These are phyloP conservation scores for Sclerurus mexicanus DNA, from an alignment of 2,113 vertebrate species.

Conservation along the genomic window DNA sequence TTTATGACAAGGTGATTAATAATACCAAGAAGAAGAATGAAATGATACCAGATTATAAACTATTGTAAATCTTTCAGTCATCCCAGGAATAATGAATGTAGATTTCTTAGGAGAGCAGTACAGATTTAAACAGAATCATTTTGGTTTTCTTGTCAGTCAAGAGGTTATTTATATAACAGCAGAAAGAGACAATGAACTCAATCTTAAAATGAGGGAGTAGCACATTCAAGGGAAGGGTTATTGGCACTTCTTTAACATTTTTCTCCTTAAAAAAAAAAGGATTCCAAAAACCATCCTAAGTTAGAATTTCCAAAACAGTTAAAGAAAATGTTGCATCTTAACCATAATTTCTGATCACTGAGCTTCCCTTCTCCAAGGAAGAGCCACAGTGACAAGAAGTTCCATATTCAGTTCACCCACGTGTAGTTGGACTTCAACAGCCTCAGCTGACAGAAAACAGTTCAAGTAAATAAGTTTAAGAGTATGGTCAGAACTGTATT, in stretches of 20 bases:
- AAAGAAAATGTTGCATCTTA: not conserved
- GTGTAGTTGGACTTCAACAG: accelerated
- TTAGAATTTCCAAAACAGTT: not conserved
- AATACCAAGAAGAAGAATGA: conserved; percentile 55
- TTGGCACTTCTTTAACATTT: not conserved
- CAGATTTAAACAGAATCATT: conserved; percentile 49
- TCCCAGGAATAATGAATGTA: conserved; percentile 58
- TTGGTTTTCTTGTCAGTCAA: conserved; percentile 49
- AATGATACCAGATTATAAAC: conserved; percentile 61
- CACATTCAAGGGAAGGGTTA: not conserved
- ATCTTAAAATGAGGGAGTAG: not conserved
- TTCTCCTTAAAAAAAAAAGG: not conserved
- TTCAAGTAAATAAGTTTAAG: not conserved
- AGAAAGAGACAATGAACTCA: conserved; percentile 35
- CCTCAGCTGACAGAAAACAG: not conserved
- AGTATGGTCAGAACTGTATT: not conserved
- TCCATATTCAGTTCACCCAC: not conserved
- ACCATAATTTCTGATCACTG: not conserved
- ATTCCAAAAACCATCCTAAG: not conserved
- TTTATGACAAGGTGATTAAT: conserved; percentile 66
- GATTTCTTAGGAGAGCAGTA: conserved; percentile 45
- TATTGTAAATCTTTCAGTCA: conserved; percentile 65
- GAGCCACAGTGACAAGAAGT: not conserved
- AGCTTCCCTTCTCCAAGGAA: not conserved
- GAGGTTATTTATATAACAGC: conserved; percentile 34